phyloP scores from a whole-genome alignment of 2,888 invertebrate genomes.

The Exocentrus adspersus region DNA sequence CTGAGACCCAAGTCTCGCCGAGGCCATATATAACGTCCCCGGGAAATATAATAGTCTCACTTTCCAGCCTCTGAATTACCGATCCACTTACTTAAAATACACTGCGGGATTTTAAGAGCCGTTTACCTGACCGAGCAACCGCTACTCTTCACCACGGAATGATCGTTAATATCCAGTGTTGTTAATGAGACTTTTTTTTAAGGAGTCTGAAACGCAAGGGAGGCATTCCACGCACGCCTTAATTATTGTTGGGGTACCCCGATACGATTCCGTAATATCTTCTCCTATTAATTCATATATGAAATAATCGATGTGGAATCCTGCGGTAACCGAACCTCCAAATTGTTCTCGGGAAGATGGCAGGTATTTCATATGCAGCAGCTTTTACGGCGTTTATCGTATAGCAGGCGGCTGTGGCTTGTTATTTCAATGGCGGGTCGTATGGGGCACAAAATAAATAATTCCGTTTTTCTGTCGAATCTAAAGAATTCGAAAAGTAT shows the following conservation, averaged over 20 bases:
- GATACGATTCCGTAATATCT: conserved; percentile 39
- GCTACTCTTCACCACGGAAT: too few relatives aligned
- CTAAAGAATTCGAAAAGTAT: too few relatives aligned
- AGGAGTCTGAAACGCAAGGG: too few relatives aligned
- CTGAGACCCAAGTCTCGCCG: conserved; percentile 45
- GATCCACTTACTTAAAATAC: conserved; percentile 10
- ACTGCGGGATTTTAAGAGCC: not conserved
- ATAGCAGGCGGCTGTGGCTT: conserved; percentile 1
- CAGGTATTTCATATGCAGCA: conserved; percentile 48
- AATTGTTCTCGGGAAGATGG: conserved; percentile 46
- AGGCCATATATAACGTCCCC: conserved; percentile 36
- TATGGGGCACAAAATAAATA: too few relatives aligned
- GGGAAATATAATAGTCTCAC: conserved; percentile 7
- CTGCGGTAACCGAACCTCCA: conserved; percentile 40
- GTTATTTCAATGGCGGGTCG: too few relatives aligned
- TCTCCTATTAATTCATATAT: conserved; percentile 45
- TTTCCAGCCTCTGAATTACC: not conserved
- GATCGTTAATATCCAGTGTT: too few relatives aligned
- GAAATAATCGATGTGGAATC: conserved; percentile 48
- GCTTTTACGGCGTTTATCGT: conserved; percentile 33
- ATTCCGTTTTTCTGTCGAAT: too few relatives aligned
- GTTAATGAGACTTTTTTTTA: too few relatives aligned
- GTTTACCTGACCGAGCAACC: not conserved
- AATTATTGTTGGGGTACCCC: conserved; percentile 39
- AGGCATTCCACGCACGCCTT: conserved; percentile 19